A percentile compares a stretch with the other conserved stretches of the same genome.
Conservation (phyloP, 2,888 invertebrate species). For the Thymelicus lineola region DNA sequence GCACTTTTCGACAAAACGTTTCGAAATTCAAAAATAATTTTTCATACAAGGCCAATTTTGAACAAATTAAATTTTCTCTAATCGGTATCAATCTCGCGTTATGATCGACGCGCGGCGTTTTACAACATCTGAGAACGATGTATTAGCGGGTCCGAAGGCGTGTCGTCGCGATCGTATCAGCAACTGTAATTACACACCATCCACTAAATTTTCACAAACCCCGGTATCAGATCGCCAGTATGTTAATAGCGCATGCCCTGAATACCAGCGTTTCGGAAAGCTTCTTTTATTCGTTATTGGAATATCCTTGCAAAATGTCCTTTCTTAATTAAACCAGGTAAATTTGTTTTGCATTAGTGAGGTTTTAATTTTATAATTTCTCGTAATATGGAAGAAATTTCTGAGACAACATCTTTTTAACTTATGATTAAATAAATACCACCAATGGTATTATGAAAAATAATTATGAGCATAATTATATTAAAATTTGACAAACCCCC, state of each 20-base stretch:
- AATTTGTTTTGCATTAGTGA: constrained; percentile 24
- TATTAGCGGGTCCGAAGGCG: constrained; percentile 64
- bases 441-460: no score
- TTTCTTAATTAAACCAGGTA: constrained; percentile 33
- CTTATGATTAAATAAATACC: no score
- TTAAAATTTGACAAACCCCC: no score
- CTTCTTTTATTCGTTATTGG: constrained; percentile 51
- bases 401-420: no score
- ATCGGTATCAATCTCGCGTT: constrained; percentile 25
- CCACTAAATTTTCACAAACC: constrained; percentile 79
- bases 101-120: constrained; percentile 28
- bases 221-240: constrained; percentile 73
- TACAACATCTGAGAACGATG: constrained; percentile 49
- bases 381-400: no score
- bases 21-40: not conserved
- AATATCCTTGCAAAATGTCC: constrained; percentile 29
- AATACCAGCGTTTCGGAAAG: constrained; percentile 65
- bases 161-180: constrained; percentile 69
- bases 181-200: constrained; percentile 72
- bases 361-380: no score
- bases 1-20: no score
- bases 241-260: constrained; percentile 76
- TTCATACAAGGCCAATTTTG: not conserved
- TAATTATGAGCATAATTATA: no score
- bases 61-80: constrained; percentile 13